Base-by-base conservation (phyloP, 2,797 vertebrate species). In the Vespertilio murinus region DNA sequence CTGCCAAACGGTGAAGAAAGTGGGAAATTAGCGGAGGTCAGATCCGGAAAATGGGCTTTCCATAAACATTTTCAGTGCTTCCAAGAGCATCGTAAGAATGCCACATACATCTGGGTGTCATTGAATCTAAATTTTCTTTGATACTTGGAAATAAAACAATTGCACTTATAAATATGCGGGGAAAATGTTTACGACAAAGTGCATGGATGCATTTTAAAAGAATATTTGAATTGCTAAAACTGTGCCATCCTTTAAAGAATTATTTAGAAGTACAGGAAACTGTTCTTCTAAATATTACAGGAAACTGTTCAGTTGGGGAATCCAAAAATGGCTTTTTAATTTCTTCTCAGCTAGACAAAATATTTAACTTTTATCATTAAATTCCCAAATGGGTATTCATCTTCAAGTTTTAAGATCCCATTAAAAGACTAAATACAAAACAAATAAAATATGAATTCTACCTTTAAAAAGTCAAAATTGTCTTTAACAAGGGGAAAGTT, bases 311-410 rank as follows among this genome's bases (percentile, higher is more conserved):
- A 33, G 38, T 64, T 61, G 71, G 7, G 20, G 42, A 9, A 78
- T 49, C 52, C 61, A 45, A 25, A 94, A 82, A 71, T 69, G 33
- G 3, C 18, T 65, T 4, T 77, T 89, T 92, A 87, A 92, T 88
- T 88, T 74, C 2, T 70, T 92, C 79, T 74, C 20, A 42, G 45
- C 10, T 81, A 52, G 8, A 90, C 6, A 94, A 73, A 8, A 67
- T 89, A 45, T n/a, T 83, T 92, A 91, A 82, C 11, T 77, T 81
- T 52, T 59, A 78, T 64, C 38, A 93, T 42, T 75, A 94, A 90
- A 81, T 84, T 69, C 3, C 5, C 40, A 89, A 81, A 38, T 81
- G 5, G 30, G 2, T 54, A 82, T n/a, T 56, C 40, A 42, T 42
- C 78, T 90, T 85, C 16, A 78, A 54, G 49, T 69, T 67, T 69